Evolutionary conservation across 2,113 vertebrate species (phyloP), one percentile per base, ranked within the genome.

Genomic region (Myrmecobius fasciatus): DNA sequence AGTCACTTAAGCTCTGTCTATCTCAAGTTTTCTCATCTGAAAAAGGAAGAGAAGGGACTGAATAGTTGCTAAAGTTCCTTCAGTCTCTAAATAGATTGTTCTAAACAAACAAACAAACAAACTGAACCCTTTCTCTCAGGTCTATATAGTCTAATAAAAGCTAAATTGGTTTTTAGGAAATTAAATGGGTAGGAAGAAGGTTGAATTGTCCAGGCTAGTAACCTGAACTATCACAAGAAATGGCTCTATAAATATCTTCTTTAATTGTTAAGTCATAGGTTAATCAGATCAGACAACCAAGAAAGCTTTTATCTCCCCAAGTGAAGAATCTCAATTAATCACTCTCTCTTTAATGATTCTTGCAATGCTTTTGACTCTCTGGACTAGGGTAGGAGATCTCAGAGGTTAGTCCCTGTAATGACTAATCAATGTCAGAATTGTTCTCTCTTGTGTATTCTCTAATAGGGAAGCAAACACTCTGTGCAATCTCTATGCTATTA

Each of bases 91-190:
- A 47, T 6, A 51, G 36, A 24, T 20, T 52, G 2, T 49, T 48
- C 0, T 54, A 20, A 52, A 89, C 20, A 10, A 52, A 88, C 60
- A 10, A 52, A 88, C 60, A 14, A 89, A 95, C 54, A 95, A 95
- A 88, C 89, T 8, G 1, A 88, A 92, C 28, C 8, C 26, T 91
- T 89, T 52, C 75, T 94, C 94, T 95, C 56, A 51, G 14, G 51
- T 1, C 60, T 43, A 3, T 31, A 51, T 28, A 83, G 46, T 53
- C 89, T 67, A 36, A 0, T 93, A 31, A 97, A 89, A 92, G 9
- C 88, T 91, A 20, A 43, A 43, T 83, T 97, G 96, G 93, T 91
- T 0, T 94, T 97, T 89, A 60, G 94, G 96, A 93, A 52, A 92
- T 67, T 97, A 91, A 91, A 67, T 88, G 49, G 26, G 56, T 0